These are phyloP conservation scores for Saccopteryx bilineata DNA, from an alignment of 2,113 vertebrate genomes.

Conservation along the genomic window DNA sequence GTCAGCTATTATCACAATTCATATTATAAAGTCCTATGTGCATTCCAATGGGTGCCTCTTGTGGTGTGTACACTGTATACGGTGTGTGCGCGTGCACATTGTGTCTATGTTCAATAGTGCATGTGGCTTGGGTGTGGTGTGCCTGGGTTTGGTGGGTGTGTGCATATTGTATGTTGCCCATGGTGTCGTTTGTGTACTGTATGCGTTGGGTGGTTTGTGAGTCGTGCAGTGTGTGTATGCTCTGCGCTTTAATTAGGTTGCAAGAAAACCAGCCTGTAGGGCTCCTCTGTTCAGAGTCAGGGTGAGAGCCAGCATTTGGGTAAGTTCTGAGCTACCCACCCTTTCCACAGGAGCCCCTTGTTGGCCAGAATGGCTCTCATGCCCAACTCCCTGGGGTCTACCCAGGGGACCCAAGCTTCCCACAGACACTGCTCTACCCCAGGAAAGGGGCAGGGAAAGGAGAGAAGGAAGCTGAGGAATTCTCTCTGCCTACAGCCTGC, in stretches of 20 bases:
- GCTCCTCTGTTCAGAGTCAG: neutral
- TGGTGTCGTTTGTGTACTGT: neutral
- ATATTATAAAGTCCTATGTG: neutral
- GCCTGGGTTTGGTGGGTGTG: neutral
- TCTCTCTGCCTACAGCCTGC: neutral
- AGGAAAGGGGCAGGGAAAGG: neutral
- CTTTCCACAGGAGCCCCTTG: neutral
- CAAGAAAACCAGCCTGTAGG: neutral
- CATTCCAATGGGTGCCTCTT: neutral
- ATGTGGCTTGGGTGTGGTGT: neutral
- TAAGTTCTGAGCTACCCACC: neutral
- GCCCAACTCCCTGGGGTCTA: neutral
- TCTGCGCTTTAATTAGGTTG: neutral
- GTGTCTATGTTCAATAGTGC: neutral
- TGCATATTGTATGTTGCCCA: neutral
- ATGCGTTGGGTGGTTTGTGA: neutral
- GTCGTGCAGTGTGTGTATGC: accelerated
- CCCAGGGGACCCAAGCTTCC: neutral
- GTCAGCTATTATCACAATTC: neutral
- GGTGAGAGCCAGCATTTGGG: too few relatives aligned
- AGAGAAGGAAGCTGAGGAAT: neutral
- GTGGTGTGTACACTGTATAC: accelerated
- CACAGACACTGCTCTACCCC: too few relatives aligned
- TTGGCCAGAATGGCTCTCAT: neutral
- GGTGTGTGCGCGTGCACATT: neutral